phyloP scores from a whole-genome alignment of 2,113 vertebrate genomes.

The Thamnophis sirtalis region DNA sequence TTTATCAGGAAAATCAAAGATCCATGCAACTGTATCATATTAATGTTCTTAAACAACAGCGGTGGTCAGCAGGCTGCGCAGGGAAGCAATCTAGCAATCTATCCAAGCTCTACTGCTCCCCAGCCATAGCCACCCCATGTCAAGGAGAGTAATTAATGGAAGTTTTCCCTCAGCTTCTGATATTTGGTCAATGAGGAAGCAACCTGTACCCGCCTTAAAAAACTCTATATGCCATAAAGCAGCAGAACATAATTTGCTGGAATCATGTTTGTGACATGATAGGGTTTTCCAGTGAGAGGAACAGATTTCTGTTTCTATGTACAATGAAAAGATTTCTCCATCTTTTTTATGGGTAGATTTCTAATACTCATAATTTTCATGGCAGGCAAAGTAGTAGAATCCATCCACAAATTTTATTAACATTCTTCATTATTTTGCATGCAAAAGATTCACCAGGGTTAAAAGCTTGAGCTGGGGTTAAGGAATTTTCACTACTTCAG shows the following conservation, averaged over 20 bases:
- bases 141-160: neutral
- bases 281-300: neutral
- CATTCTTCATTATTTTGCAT: neutral
- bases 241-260: neutral
- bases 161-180: neutral
- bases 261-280: neutral
- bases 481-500: neutral
- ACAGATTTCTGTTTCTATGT: neutral
- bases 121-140: neutral
- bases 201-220: neutral
- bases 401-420: neutral
- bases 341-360: neutral
- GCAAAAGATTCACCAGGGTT: neutral
- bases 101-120: neutral
- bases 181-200: neutral
- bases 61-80: neutral
- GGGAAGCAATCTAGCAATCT: neutral
- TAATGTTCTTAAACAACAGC: neutral
- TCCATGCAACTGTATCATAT: neutral
- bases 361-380: neutral
- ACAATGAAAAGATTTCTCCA: neutral
- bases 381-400: neutral
- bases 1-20: neutral
- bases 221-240: neutral
- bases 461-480: neutral